Evolutionary conservation across 2,113 vertebrate species (phyloP).

Genomic region (human): DNA sequence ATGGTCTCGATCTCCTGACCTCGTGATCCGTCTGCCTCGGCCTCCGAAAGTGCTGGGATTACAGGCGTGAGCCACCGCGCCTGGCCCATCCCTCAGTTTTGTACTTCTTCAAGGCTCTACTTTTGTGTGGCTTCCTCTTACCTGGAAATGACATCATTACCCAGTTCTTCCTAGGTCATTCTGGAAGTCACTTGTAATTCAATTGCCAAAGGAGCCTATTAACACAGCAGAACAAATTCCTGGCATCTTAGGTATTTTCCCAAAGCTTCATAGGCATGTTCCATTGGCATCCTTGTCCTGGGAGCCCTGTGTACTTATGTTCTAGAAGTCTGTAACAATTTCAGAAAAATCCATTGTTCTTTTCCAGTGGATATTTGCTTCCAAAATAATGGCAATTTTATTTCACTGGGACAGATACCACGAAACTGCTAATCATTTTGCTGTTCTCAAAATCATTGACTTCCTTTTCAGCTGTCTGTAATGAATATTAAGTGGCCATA

Average conservation of each 20-base stretch:
- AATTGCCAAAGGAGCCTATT: background rate
- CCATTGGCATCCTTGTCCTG: background rate
- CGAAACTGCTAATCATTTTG: background rate
- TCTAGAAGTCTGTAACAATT: background rate
- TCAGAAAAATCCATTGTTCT: background rate
- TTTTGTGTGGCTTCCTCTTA: background rate
- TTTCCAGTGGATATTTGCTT: background rate
- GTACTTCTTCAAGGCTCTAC: background rate
- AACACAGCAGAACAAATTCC: background rate
- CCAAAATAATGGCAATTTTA: conserved; percentile 26
- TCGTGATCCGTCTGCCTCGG: too few species aligned
- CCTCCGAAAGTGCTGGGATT: too few species aligned
- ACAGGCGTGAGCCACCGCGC: too few species aligned
- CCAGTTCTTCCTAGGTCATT: background rate
- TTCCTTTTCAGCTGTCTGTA: conserved; percentile 36
- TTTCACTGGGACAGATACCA: background rate
- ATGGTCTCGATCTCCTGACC: too few species aligned
- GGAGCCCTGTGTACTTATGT: background rate
- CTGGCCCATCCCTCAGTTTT: background rate
- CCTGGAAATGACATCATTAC: background rate
- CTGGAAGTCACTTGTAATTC: conserved; percentile 31
- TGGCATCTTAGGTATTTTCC: background rate
- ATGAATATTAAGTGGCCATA: conserved; percentile 27
- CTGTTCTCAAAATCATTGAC: background rate
- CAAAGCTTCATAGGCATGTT: background rate